phyloP scores from a whole-genome alignment of 2,113 vertebrate species.

The Sporophila hypoxantha region DNA sequence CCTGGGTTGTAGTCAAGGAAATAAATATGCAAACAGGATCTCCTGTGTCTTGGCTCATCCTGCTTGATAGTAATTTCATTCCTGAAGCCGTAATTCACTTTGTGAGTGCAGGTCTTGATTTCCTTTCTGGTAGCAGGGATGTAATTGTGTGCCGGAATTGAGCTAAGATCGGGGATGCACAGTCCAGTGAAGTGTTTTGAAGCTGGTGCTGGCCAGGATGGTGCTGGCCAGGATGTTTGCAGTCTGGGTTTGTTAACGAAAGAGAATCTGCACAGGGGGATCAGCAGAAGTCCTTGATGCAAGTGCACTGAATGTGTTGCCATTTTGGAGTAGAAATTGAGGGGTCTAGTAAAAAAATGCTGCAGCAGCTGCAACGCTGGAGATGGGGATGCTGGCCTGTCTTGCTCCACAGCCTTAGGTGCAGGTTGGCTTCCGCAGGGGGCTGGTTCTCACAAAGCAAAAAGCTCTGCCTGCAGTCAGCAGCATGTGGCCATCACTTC shows the following conservation, averaged over 20 bases:
- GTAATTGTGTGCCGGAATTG: accelerated
- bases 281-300: not conserved
- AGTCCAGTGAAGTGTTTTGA: not conserved
- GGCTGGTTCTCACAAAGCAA: accelerated
- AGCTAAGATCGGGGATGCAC: not conserved
- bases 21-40: conserved; percentile 24
- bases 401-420: not conserved
- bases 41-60: not conserved
- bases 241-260: not conserved
- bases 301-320: not conserved
- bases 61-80: not conserved
- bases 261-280: not conserved
- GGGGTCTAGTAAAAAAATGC: not conserved
- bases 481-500: accelerated
- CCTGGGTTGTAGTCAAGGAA: conserved; percentile 3
- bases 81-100: not conserved
- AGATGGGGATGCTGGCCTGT: too few relatives aligned
- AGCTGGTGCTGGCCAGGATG: not conserved
- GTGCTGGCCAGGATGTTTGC: not conserved
- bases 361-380: accelerated
- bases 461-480: not conserved
- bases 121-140: not conserved
- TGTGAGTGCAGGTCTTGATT: not conserved
- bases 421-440: not conserved
- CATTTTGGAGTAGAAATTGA: not conserved